These are phyloP conservation scores for Chiloscyllium punctatum DNA, from an alignment of 2,797 vertebrate species.

Conservation along the genomic window DNA sequence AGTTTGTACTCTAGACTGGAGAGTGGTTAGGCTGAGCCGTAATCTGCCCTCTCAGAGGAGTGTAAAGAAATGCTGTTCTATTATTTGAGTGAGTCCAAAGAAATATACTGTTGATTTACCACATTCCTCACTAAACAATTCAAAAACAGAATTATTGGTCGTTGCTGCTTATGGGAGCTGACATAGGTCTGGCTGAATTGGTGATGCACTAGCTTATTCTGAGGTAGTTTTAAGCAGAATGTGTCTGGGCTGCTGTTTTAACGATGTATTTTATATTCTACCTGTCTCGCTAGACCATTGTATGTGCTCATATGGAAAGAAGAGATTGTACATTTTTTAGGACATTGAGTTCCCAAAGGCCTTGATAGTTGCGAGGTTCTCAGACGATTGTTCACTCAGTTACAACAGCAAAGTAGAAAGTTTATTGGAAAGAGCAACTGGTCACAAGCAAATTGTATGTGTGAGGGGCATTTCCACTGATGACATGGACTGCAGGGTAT, in stretches of 20 bases:
- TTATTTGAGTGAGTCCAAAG: not conserved
- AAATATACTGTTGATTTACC: not conserved
- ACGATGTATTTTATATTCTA: not conserved
- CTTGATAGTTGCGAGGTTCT: not conserved
- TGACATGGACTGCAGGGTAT: not conserved
- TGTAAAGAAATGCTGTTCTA: not conserved
- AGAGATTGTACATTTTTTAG: not conserved
- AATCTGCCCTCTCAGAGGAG: not conserved
- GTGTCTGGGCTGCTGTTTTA: not conserved
- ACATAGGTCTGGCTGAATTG: not conserved
- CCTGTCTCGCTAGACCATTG: not conserved
- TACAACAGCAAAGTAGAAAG: not conserved
- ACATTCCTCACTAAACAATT: not conserved
- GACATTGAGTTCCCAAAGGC: not conserved
- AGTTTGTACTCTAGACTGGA: not conserved
- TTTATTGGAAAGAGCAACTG: not conserved
- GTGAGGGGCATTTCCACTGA: not conserved
- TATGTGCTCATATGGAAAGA: not conserved
- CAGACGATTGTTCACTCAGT: not conserved
- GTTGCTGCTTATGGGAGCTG: not conserved
- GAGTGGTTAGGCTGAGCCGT: not conserved
- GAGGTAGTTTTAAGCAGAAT: not conserved
- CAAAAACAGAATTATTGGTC: not conserved
- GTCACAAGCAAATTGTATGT: not conserved
- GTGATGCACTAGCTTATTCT: not conserved